phyloP scores from a whole-genome alignment of 2,888 invertebrate species.

The Priocnemis perturbator region DNA sequence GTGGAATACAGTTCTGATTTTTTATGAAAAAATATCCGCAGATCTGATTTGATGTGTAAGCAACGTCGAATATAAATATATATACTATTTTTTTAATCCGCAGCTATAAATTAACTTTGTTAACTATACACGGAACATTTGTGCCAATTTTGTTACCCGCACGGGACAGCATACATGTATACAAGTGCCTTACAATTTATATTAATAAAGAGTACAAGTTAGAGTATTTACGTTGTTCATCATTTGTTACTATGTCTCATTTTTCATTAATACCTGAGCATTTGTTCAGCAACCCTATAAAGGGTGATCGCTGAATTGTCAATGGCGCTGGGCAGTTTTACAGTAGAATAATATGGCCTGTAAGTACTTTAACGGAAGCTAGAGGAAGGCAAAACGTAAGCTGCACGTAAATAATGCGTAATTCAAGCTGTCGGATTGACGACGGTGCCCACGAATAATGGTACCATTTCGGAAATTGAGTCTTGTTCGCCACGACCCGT shows the following conservation, averaged over 20 bases:
- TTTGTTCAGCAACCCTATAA: no score
- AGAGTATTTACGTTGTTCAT: conserved; percentile 1
- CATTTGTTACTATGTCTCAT: conserved; percentile 18
- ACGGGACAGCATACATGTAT: conserved; percentile 20
- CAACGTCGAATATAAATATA: no score
- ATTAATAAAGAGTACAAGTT: conserved; percentile 19
- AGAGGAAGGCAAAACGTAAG: no score
- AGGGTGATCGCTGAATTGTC: no score
- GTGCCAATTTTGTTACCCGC: conserved; percentile 13
- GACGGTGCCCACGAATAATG: not conserved
- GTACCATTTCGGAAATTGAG: not conserved
- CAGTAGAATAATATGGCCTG: no score
- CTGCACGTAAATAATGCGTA: not conserved
- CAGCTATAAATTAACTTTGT: no score
- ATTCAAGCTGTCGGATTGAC: conserved; percentile 3
- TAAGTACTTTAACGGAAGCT: no score
- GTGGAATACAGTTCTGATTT: no score
- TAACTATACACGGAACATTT: not conserved
- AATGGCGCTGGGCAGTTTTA: no score
- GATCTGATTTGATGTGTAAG: no score
- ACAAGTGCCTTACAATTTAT: conserved; percentile 12
- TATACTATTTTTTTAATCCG: no score
- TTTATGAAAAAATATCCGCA: no score
- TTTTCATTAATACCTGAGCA: not conserved
- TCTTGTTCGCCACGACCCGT: not conserved